Evolutionary conservation across 2,113 vertebrate species (phyloP), one percentile per base, ranked within the genome.

Genomic region (Chionis minor): DNA sequence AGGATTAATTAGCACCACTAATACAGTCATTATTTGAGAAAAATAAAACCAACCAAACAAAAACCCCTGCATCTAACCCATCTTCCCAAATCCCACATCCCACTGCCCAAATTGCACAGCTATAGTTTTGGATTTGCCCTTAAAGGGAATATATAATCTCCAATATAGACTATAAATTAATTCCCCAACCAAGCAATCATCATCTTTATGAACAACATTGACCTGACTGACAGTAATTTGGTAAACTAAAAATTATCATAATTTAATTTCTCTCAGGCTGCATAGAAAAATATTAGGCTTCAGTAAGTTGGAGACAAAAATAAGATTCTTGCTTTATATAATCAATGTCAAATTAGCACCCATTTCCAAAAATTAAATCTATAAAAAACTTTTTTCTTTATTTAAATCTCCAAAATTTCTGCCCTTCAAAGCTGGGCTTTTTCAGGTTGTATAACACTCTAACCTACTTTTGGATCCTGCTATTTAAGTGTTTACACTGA

Each of bases 401-500:
- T 49, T 40, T 14, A 40, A 51, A 75, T 26, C 58, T 71, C 89
- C 0, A 66, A 62, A 94, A 93, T 40, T 62, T 70, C 40, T 93
- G 58, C 45, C 65, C 69, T 79, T 91, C 63, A 78, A 94, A 91
- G 40, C 52, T 54, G 38, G 45, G 24, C 54, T 79, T 93, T 72
- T 88, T 75, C 79, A 55, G 55, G 33, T 96, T 97, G 86, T 85
- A 6, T 95, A 97, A 96, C 38, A 87, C 62, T 92, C 35, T 95
- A 97, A 87, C 84, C 91, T 89, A 94, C 73, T 94, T 96, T 87
- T 73, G n/a, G 58, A 94, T 82, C 54, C 49, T 80, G 84, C 84
- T 95, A 35, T 92, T 89, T 58, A 79, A 91, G 94, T 94, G 89
- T 97, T 97, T 97, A 97, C 81, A 81, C 75, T 82, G 77, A n/a